Conservation (phyloP, 2,113 vertebrate genomes). For the Nyctereutes procyonoides region DNA sequence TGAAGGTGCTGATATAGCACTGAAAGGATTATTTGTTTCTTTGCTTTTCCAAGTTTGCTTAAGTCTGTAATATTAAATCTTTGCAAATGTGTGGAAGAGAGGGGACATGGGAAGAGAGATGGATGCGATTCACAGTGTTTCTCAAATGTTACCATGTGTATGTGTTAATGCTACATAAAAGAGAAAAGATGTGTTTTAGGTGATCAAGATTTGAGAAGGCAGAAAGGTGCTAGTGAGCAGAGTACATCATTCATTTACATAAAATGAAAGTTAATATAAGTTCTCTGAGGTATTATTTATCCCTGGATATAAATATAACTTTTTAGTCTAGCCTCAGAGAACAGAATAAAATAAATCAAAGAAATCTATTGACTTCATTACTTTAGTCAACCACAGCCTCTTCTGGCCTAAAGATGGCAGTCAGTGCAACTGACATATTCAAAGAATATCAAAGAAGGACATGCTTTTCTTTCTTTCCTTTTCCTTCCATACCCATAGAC, state of each 20-base stretch:
- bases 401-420: neutral
- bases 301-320: neutral
- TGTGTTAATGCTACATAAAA: neutral
- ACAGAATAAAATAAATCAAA: neutral
- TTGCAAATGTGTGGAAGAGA: neutral
- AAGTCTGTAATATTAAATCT: neutral
- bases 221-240: neutral
- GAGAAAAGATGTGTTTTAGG: neutral
- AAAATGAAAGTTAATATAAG: neutral
- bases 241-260: neutral
- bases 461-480: neutral
- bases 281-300: neutral
- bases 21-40: conserved; percentile 14
- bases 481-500: neutral
- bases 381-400: neutral
- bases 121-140: neutral
- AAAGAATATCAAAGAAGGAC: neutral
- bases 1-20: neutral
- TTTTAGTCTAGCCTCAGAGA: neutral
- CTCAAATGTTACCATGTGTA: neutral
- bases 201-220: conserved; percentile 5
- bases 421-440: neutral
- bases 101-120: neutral
- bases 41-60: neutral
- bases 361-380: neutral